Conservation (phyloP, 2,113 vertebrate species). For the Reinhardtius hippoglossoides region DNA sequence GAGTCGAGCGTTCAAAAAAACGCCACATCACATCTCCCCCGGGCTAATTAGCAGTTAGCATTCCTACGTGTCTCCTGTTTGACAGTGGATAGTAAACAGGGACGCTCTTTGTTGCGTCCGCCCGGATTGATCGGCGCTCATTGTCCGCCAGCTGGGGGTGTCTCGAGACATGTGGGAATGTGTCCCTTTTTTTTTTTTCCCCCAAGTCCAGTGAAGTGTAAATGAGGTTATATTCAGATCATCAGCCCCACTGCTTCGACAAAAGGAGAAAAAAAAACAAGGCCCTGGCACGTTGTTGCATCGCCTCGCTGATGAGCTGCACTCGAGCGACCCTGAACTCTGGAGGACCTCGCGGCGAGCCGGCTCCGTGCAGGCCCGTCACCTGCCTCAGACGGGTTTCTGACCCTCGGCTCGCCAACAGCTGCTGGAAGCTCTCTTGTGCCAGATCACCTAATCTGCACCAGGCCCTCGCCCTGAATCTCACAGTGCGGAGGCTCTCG, state of each 20-base stretch:
- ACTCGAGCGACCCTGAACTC: slow-evolving; percentile 47
- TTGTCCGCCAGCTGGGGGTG: slow-evolving; percentile 40
- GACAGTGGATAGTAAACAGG: slow-evolving; percentile 66
- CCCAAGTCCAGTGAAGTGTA: slow-evolving; percentile 37
- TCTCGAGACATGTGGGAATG: slow-evolving; percentile 40
- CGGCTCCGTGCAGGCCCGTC: slow-evolving; percentile 10
- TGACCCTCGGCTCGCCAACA: slow-evolving; percentile 45
- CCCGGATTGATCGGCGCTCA: slow-evolving; percentile 37
- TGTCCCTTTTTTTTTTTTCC: slow-evolving; percentile 42
- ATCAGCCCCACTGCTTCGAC: slow-evolving; percentile 36
- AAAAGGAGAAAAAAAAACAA: slow-evolving; percentile 19
- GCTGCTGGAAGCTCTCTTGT: slow-evolving; percentile 23
- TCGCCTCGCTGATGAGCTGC: slow-evolving; percentile 33
- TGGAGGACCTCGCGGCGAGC: slow-evolving; percentile 36
- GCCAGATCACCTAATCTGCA: not conserved
- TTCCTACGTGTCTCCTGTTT: slow-evolving; percentile 43
- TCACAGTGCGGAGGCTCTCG: not conserved
- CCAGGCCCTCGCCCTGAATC: not conserved
- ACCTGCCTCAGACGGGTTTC: slow-evolving; percentile 42
- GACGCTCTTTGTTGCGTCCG: slow-evolving; percentile 42
- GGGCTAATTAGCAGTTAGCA: slow-evolving; percentile 67
- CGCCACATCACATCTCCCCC: slow-evolving; percentile 31
- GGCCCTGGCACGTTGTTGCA: slow-evolving; percentile 27
- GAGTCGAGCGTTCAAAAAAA: slow-evolving; percentile 57
- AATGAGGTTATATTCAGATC: slow-evolving; percentile 52